phyloP scores from a whole-genome alignment of 2,797 vertebrate genomes.

The Syndactyla subalaris region DNA sequence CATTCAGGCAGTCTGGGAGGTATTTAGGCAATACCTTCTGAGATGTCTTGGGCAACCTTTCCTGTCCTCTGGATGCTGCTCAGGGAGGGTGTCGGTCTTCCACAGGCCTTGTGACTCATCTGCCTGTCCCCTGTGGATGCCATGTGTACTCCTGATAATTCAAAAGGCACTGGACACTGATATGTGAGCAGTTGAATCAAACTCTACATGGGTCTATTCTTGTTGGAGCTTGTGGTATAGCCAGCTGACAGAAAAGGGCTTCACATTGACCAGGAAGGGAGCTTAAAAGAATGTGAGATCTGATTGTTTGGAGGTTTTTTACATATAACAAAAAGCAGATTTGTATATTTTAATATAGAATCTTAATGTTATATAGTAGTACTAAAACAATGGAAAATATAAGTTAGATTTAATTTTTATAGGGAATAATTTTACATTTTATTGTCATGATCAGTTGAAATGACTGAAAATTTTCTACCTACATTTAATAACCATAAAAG shows the following conservation, averaged over 20 bases:
- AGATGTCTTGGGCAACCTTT: not conserved
- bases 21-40: not conserved
- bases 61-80: not conserved
- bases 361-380: not conserved
- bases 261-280: not conserved
- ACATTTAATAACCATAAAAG: not conserved
- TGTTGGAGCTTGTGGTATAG: not conserved
- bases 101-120: not conserved
- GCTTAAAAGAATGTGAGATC: not conserved
- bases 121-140: not conserved
- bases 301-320: not conserved
- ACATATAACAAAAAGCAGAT: not conserved
- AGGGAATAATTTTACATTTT: not conserved
- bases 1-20: not conserved
- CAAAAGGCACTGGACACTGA: not conserved
- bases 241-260: not conserved
- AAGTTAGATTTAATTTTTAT: not conserved
- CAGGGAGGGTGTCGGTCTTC: not conserved
- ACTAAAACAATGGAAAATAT: not conserved
- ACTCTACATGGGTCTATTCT: not conserved
- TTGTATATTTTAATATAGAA: not conserved
- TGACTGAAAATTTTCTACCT: not conserved
- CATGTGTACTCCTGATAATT: not conserved
- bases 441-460: not conserved
- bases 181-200: rapidly evolving